Percentiles rank a stretch among this genome's conserved stretches.
Evolutionary conservation across 2,888 invertebrate genomes (phyloP).

Genomic region (Chrysolina americana): DNA sequence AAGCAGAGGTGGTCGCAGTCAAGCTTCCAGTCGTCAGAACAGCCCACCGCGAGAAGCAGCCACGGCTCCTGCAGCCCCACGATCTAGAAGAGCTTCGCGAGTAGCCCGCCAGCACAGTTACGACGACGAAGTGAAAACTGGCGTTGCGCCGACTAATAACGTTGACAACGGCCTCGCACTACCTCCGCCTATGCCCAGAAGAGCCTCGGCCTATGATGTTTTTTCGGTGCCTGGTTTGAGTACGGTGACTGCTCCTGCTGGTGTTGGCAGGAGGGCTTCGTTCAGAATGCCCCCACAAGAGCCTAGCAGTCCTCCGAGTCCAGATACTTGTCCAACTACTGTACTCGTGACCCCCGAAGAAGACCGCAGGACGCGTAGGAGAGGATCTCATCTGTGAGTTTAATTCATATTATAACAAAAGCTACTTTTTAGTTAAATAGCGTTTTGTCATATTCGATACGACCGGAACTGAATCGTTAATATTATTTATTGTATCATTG

Average conservation of each 20-base stretch:
- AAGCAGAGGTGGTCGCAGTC: slow-evolving; percentile 74
- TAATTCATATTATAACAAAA: too few relatives aligned
- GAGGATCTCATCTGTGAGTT: slow-evolving; percentile 89
- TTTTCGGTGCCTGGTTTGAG: slow-evolving; percentile 78
- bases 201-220: slow-evolving; percentile 89
- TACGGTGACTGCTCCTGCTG: slow-evolving; percentile 65
- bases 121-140: slow-evolving; percentile 79
- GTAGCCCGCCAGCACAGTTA: slow-evolving; percentile 86
- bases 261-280: slow-evolving; percentile 71
- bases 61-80: slow-evolving; percentile 64
- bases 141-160: slow-evolving; percentile 49
- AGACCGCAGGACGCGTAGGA: slow-evolving; percentile 81
- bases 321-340: slow-evolving; percentile 61
- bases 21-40: slow-evolving; percentile 76
- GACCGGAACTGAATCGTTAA: too few relatives aligned
- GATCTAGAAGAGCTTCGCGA: slow-evolving; percentile 74
- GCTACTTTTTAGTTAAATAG: too few relatives aligned
- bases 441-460: too few relatives aligned
- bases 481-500: too few relatives aligned
- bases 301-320: slow-evolving; percentile 72
- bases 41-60: slow-evolving; percentile 72
- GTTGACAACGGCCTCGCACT: slow-evolving; percentile 76
- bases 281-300: slow-evolving; percentile 77
- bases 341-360: slow-evolving; percentile 68
- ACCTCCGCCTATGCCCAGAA: slow-evolving; percentile 83